Evolutionary conservation across 2,113 vertebrate genomes (phyloP).

Genomic region (Petrocephalus zakoni): DNA sequence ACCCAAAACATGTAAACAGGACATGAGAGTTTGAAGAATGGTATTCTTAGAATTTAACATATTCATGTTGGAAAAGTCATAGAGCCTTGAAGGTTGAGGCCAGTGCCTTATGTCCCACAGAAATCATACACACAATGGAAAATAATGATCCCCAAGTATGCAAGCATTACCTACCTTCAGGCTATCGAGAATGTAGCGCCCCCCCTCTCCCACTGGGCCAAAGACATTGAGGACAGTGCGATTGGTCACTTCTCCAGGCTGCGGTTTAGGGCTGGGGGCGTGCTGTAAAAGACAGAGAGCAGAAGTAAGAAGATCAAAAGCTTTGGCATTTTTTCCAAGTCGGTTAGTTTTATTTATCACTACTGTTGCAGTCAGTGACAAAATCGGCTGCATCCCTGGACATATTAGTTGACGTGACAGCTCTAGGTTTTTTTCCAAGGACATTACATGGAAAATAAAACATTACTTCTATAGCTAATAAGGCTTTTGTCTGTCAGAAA

Average conservation of each 20-base stretch:
- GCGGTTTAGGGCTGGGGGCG: conserved; percentile 49
- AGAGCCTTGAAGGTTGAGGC: not conserved
- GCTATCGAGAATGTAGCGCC: conserved; percentile 70
- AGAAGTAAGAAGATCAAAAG: conserved; percentile 19
- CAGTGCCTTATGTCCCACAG: not conserved
- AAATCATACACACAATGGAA: not conserved
- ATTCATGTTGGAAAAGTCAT: not conserved
- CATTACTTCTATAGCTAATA: not conserved
- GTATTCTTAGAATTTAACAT: not conserved
- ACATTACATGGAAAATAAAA: not conserved
- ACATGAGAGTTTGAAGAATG: not conserved
- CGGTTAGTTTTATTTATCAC: conserved; percentile 25
- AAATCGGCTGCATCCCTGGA: not conserved
- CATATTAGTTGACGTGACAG: not conserved
- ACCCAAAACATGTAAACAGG: not conserved
- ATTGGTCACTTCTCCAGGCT: conserved; percentile 69
- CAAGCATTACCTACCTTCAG: conserved; percentile 59
- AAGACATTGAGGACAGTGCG: conserved; percentile 75
- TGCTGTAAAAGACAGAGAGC: conserved; percentile 48
- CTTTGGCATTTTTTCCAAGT: conserved; percentile 18
- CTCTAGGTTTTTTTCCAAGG: conserved; percentile 34
- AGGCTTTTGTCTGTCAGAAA: not conserved
- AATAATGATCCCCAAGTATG: not conserved
- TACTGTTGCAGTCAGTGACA: conserved; percentile 14
- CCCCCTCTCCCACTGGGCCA: conserved; percentile 48